These are phyloP conservation scores for Leptinotarsa defecta DNA, from an alignment of 1,140 invertebrate species.

Conservation along the genomic window DNA sequence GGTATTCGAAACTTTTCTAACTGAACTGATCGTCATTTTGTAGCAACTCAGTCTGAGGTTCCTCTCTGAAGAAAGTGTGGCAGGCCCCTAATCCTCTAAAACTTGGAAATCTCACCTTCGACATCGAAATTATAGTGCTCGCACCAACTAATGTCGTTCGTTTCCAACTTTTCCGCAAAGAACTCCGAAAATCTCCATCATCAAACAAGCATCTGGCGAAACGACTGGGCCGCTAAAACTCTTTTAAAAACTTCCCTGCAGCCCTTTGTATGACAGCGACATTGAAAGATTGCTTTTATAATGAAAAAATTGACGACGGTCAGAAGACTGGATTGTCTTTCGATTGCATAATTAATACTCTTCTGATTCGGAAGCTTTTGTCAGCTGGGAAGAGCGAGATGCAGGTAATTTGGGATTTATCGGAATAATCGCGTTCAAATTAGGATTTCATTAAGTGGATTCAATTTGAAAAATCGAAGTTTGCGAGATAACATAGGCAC, in stretches of 20 bases:
- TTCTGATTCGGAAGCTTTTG: slow-evolving; percentile 5
- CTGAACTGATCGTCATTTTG: too few relatives aligned
- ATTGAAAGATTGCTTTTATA: slow-evolving; percentile 21
- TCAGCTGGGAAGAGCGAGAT: neutral
- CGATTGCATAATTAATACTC: slow-evolving; percentile 19
- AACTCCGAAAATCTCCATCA: neutral
- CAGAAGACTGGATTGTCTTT: slow-evolving; percentile 16
- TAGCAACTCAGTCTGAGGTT: too few relatives aligned
- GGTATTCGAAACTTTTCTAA: too few relatives aligned
- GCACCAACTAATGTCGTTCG: neutral
- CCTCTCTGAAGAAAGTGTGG: too few relatives aligned
- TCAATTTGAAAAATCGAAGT: too few relatives aligned
- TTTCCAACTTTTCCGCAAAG: neutral
- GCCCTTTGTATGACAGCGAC: slow-evolving; percentile 16
- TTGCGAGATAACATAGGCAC: too few relatives aligned
- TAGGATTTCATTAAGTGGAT: too few relatives aligned
- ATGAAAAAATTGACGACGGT: slow-evolving; percentile 20
- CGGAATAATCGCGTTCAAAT: neutral
- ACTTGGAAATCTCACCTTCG: too few relatives aligned
- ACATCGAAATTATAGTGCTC: neutral
- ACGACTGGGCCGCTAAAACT: neutral
- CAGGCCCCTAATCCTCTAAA: too few relatives aligned
- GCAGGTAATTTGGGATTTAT: neutral
- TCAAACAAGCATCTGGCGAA: slow-evolving; percentile 22
- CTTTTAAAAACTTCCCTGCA: slow-evolving; percentile 10